Conservation (phyloP, 2,113 vertebrate species). For the Melospiza georgiana region DNA sequence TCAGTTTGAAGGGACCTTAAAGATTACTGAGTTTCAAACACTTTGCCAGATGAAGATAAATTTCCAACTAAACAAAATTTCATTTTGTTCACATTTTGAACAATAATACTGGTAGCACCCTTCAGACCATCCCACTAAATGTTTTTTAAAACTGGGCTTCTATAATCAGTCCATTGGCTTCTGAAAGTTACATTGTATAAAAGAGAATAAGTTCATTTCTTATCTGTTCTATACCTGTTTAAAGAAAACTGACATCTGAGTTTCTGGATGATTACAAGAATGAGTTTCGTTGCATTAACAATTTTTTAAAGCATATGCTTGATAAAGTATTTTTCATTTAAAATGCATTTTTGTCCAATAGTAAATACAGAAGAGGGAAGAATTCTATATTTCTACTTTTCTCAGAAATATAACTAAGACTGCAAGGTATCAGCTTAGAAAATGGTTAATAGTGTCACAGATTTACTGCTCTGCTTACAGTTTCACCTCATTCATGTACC, state of each 20-base stretch:
- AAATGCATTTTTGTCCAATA: neutral
- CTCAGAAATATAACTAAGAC: neutral
- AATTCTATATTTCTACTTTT: neutral
- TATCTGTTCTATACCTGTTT: neutral
- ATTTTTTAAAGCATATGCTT: neutral
- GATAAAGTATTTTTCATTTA: neutral
- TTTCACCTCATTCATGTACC: neutral
- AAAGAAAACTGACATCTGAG: neutral
- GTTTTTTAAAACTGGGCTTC: neutral
- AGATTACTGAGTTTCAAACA: neutral
- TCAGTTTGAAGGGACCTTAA: neutral
- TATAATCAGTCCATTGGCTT: neutral
- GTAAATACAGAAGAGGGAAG: neutral
- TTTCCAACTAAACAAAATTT: neutral
- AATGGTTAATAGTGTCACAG: neutral
- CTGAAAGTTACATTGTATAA: neutral
- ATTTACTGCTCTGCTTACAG: slow-evolving; percentile 15
- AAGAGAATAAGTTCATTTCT: neutral
- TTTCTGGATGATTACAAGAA: neutral
- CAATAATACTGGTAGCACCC: neutral
- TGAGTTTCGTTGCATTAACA: neutral
- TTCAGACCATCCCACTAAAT: neutral
- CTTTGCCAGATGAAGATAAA: neutral
- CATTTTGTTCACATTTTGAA: neutral
- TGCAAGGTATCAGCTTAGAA: neutral